These are phyloP conservation scores for Indri indri DNA, from an alignment of 2,113 vertebrate genomes.

Conservation along the genomic window DNA sequence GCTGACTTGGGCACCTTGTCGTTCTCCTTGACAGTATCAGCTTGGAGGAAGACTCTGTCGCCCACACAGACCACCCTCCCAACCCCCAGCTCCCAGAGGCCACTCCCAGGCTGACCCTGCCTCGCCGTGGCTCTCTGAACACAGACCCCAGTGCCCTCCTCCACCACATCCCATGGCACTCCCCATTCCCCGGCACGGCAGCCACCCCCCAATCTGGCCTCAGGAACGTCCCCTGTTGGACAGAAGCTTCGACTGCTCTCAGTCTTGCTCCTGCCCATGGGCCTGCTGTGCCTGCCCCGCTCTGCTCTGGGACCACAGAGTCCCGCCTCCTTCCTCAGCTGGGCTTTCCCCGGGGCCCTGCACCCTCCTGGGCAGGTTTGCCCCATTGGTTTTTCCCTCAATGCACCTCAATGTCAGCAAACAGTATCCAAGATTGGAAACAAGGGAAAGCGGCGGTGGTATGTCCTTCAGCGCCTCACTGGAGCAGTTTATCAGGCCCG, in stretches of 20 bases:
- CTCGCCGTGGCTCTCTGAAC: not conserved
- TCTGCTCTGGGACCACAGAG: not conserved
- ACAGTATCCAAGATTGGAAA: not conserved
- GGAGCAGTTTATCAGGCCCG: rapidly evolving
- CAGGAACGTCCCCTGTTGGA: not conserved
- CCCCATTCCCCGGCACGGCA: rapidly evolving
- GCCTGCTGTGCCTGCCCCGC: no score
- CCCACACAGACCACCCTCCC: rapidly evolving
- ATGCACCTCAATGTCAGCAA: not conserved
- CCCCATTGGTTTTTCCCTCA: not conserved
- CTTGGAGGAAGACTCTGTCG: not conserved
- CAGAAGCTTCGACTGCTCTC: no score
- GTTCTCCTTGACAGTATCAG: not conserved
- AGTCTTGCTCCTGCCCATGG: rapidly evolving
- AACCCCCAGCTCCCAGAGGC: not conserved
- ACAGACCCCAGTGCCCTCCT: not conserved
- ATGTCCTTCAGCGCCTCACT: rapidly evolving
- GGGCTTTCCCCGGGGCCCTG: not conserved
- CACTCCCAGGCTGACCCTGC: not conserved
- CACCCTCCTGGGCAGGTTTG: not conserved
- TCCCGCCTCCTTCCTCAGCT: rapidly evolving
- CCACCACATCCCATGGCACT: rapidly evolving
- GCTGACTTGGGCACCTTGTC: not conserved
- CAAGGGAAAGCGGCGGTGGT: not conserved
- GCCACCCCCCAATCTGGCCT: not conserved